These are phyloP conservation scores for Trichopria drosophilae DNA, from an alignment of 2,888 invertebrate species.

Conservation along the genomic window DNA sequence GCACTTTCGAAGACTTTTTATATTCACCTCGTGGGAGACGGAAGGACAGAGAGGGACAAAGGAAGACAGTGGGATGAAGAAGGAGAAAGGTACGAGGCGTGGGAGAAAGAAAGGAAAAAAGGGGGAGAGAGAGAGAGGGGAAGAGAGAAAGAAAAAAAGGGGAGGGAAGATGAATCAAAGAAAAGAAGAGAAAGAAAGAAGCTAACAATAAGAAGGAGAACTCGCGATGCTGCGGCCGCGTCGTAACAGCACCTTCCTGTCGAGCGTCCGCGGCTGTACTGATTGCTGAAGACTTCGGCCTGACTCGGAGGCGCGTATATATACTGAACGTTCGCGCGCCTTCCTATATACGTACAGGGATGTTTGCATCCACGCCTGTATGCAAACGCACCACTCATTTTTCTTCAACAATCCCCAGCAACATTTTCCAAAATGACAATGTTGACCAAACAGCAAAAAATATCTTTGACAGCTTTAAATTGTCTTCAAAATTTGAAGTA, in stretches of 20 bases:
- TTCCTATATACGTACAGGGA: background rate
- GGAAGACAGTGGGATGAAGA: too few relatives aligned
- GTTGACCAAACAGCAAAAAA: slow-evolving; percentile 5
- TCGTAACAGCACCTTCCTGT: slow-evolving; percentile 28
- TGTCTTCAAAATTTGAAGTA: too few relatives aligned
- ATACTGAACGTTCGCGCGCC: slow-evolving; percentile 8
- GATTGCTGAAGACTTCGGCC: slow-evolving; percentile 5
- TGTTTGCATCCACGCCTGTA: too few relatives aligned
- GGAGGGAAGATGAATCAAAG: background rate
- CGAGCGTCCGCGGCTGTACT: slow-evolving; percentile 30
- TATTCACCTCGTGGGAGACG: too few relatives aligned
- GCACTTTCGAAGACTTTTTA: too few relatives aligned
- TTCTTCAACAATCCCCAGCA: too few relatives aligned
- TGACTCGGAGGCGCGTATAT: slow-evolving; percentile 5
- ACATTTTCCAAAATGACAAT: slow-evolving; percentile 21
- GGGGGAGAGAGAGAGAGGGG: slow-evolving; percentile 3
- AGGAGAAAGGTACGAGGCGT: too few relatives aligned
- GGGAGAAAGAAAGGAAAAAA: background rate
- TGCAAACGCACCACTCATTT: too few relatives aligned
- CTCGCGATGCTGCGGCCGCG: slow-evolving; percentile 7
- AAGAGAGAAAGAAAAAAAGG: background rate
- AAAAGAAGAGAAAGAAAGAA: background rate
- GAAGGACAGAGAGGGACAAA: too few relatives aligned
- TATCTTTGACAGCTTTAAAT: too few relatives aligned
- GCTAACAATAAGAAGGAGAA: too few relatives aligned